Base-by-base conservation (phyloP, 2,797 vertebrate genomes). In the Psittacula echo region DNA sequence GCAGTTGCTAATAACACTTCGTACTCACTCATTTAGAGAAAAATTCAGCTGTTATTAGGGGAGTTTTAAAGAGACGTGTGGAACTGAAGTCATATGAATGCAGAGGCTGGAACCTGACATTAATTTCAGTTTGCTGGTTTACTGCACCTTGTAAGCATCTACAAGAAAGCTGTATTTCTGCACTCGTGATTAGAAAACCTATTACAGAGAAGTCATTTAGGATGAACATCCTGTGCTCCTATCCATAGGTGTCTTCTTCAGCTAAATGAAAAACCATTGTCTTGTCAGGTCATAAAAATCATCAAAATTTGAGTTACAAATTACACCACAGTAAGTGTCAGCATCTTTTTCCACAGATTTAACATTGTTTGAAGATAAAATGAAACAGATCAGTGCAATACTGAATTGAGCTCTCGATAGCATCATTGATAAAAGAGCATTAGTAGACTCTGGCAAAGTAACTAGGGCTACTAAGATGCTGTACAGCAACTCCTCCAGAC, bases 61-160 rank as follows among this genome's bases (percentile, higher is more conserved):
- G 68, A 94, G 64, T 72, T 96, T 90, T 65, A 72, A 61, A 71
- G 66, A 84, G 68, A 84, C n/a, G 39, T 73, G 81, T 54, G 34
- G 85, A 95, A 97, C 89, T 77, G 85, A 91, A 96, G 92, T 89
- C 54, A 78, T 62, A 87, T 9, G 42, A 89, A 76, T 96, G 66
- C 90, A 88, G 93, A 91, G 85, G 81, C 90, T 97, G 88, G 80
- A 96, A 92, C 78, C 48, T 88, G 77, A 58, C 85, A 87, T 83
- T 94, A 92, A 96, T 94, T 96, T 94, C 67, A 30, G 64, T 89
- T 97, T 96, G 73, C 88, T 96, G 82, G 79, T 79, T 62, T 73
- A 93, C 30, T 90, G 83, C 51, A 91, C 93, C 83, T 93, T 91
- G 95, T 91, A 96, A 92, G 87, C 75, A 90, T 66, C 78, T 84